Evolutionary conservation across 1,140 invertebrate genomes (phyloP), one percentile per base, ranked within the genome.

Genomic region (Sinonovacula constricta): DNA sequence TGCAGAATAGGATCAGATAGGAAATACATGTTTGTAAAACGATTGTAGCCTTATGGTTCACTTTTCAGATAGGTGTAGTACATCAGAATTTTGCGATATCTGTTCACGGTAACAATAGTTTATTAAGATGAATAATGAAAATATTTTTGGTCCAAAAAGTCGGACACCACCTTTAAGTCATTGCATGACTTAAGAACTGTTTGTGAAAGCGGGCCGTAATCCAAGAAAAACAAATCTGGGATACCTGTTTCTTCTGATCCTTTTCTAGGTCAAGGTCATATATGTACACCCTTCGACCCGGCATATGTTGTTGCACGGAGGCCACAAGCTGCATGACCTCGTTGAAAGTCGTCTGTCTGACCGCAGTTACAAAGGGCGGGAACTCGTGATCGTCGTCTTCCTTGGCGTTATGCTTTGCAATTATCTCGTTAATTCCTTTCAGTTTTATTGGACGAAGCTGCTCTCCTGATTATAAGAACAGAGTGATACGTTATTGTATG

Each of bases 321-420:
- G 75, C 66, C 15, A 62, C 49, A 18, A 78, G 66, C 39, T 78
- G 75, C 39, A 22, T 70, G 31, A 78, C 75, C 36, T 31, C 12
- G 1, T 69, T 63, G 10, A 63, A 36, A 28, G 65, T 67, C 33
- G 65, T 68, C 75, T 68, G 65, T 30, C 65, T 59, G 34, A 59
- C 75, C 3, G 75, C 75, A 15, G 75, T 78, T 22, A 78, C 63
- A 59, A 78, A 69, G 34, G 75, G 75, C n/a, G 75, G 75, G 15
- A 78, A 68, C 57, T 78, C 75, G 22, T 78, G 75, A 33, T 78
- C 75, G 34, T 78, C 56, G 39, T 78, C 75, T 15, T 78, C 10
- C 26, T 18, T n/a, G 18, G 28, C 28, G 12, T 54, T 57, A 28
- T 69, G 30, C 1, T 45, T 26, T 0, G 33, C 39, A n/a, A 54